A percentile compares a stretch with the other conserved stretches of the same genome.
Evolutionary conservation across 2,888 invertebrate genomes (phyloP).

Genomic region (Anoplius nigerrimus): DNA sequence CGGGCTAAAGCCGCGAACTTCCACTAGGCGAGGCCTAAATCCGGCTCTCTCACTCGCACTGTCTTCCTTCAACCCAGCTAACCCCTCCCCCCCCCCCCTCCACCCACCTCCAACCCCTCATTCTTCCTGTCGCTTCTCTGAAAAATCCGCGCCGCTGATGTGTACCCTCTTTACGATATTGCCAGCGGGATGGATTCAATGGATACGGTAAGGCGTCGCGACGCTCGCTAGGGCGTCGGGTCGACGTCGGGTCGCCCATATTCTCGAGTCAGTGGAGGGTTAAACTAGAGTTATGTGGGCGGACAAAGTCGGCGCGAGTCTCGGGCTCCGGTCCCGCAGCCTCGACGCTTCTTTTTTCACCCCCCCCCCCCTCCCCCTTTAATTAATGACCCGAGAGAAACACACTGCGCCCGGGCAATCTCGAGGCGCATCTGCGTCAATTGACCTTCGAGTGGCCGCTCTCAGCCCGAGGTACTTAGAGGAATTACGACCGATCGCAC

Average conservation of each 20-base stretch:
- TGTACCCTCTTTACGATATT: conserved; percentile 39
- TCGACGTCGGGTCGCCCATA: conserved; percentile 17
- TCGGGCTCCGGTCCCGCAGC: neutral
- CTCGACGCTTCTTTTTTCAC: neutral
- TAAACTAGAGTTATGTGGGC: conserved; percentile 37
- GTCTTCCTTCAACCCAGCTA: too few relatives aligned
- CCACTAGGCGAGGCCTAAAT: conserved; percentile 34
- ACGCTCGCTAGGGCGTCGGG: conserved; percentile 3
- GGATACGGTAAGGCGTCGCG: conserved; percentile 6
- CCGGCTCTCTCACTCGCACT: neutral
- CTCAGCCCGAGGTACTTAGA: too few relatives aligned
- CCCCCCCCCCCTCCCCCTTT: neutral
- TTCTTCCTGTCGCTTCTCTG: neutral
- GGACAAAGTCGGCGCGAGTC: conserved; percentile 1
- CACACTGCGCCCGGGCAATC: too few relatives aligned
- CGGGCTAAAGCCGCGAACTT: conserved; percentile 44
- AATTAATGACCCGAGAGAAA: too few relatives aligned
- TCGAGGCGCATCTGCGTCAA: neutral
- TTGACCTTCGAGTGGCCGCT: conserved; percentile 1
- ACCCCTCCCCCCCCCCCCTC: neutral
- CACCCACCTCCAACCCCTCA: neutral
- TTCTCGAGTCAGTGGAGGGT: conserved; percentile 39
- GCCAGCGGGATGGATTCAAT: conserved; percentile 33
- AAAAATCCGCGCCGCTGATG: conserved; percentile 7
- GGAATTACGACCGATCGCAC: too few relatives aligned